Evolutionary conservation across 2,888 invertebrate species (phyloP).

Genomic region (Andrena minutula): DNA sequence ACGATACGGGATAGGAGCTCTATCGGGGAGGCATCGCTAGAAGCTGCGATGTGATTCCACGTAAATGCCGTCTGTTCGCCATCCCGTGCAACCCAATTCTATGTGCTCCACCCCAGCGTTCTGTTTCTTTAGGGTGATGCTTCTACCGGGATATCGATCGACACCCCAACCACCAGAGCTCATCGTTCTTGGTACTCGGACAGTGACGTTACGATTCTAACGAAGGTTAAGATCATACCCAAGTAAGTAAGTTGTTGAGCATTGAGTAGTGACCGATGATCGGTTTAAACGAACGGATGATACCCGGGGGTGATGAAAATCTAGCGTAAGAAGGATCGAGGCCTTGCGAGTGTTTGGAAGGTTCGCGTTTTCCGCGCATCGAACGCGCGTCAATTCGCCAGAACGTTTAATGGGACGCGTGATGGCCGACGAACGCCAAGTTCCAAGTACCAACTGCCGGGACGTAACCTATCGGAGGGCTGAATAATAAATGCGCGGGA

Average conservation of each 20-base stretch:
- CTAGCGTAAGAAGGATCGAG: constrained; percentile 73
- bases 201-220: constrained; percentile 15
- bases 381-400: constrained; percentile 71
- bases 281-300: constrained; percentile 2
- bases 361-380: constrained; percentile 26
- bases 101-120: not conserved
- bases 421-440: constrained; percentile 73
- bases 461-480: constrained; percentile 79
- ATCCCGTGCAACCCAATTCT: not conserved
- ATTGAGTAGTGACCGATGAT: constrained; percentile 6
- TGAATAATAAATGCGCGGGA: constrained; percentile 83
- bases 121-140: not conserved
- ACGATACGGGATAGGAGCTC: constrained; percentile 27
- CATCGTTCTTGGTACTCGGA: too few relatives aligned
- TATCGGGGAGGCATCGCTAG: constrained; percentile 13
- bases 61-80: constrained; percentile 15
- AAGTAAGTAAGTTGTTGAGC: constrained; percentile 11
- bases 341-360: constrained; percentile 66
- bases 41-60: constrained; percentile 26
- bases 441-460: constrained; percentile 76
- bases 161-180: too few relatives aligned
- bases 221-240: not conserved
- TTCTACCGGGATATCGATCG: not conserved
- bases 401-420: constrained; percentile 77
- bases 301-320: constrained; percentile 34